Percentiles rank a stretch among this genome's conserved stretches.
phyloP scores from a whole-genome alignment of 2,113 vertebrate species.

The Heterocephalus glaber region DNA sequence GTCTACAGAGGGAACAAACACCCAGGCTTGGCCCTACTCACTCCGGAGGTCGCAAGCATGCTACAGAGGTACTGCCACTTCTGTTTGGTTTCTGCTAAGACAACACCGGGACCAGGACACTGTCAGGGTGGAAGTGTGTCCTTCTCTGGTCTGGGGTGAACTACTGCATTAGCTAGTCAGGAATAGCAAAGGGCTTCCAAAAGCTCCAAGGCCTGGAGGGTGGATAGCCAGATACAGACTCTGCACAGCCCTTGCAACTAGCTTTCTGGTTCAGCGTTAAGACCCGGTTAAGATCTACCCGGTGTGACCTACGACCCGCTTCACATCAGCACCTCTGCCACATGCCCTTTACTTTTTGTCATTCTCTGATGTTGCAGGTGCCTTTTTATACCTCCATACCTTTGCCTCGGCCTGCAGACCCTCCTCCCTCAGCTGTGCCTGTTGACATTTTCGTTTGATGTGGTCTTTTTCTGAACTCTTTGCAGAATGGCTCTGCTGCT shows the following conservation, averaged over 20 bases:
- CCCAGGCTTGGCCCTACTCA: not conserved
- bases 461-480: not conserved
- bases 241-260: not conserved
- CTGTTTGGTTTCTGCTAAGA: slow-evolving; percentile 35
- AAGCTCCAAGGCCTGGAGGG: not conserved
- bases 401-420: not conserved
- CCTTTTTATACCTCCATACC: not conserved
- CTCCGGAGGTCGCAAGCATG: not conserved
- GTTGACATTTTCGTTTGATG: not conserved
- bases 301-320: not conserved
- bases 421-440: not conserved
- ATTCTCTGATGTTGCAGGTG: not conserved
- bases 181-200: not conserved
- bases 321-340: not conserved
- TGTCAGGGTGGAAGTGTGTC: not conserved
- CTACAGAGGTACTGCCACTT: not conserved
- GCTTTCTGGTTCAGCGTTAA: not conserved
- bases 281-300: too few species aligned
- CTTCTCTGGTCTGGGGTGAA: not conserved
- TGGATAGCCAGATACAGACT: not conserved
- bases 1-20: slow-evolving; percentile 40
- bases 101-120: not conserved
- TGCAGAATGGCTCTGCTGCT: not conserved
- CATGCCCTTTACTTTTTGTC: not conserved
- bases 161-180: not conserved